Percentiles rank a stretch among this genome's conserved stretches.
Conservation (phyloP, 2,888 invertebrate species). For the Trichopria drosophilae region DNA sequence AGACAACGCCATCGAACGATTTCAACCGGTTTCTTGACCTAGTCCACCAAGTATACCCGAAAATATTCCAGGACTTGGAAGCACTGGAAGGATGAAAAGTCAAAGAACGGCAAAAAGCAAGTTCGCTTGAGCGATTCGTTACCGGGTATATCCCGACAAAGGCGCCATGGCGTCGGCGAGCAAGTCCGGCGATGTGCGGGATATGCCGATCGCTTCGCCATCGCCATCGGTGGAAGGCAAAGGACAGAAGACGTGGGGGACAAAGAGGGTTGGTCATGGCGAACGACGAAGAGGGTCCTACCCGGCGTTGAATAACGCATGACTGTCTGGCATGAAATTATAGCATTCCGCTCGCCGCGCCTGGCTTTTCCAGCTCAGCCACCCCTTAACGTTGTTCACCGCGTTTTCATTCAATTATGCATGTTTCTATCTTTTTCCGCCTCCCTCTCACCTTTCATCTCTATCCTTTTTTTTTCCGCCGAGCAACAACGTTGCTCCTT, state of each 20-base stretch:
- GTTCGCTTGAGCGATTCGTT: no score
- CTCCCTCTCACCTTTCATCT: slow-evolving; percentile 27
- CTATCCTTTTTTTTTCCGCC: slow-evolving; percentile 25
- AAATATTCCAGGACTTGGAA: no score
- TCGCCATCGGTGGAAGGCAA: slow-evolving; percentile 11
- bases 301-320: slow-evolving; percentile 54
- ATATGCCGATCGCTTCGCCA: no score
- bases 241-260: slow-evolving; percentile 7
- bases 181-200: no score
- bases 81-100: no score
- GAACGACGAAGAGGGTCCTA: no score
- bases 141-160: no score
- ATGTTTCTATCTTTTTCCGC: slow-evolving; percentile 33
- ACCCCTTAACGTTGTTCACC: slow-evolving; percentile 12
- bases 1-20: no score
- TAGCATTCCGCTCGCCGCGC: slow-evolving; percentile 41
- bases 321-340: slow-evolving; percentile 55
- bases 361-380: slow-evolving; percentile 16
- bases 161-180: no score
- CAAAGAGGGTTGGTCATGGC: slow-evolving; percentile 31
- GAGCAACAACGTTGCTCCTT: neutral
- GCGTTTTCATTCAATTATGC: slow-evolving; percentile 52
- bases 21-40: no score
- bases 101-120: no score
- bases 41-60: no score